Evolutionary conservation across 64 coral and sea anemone genomes (phyloP), one percentile per base, ranked within the genome.

Genomic region (Stylophora pistillata): DNA sequence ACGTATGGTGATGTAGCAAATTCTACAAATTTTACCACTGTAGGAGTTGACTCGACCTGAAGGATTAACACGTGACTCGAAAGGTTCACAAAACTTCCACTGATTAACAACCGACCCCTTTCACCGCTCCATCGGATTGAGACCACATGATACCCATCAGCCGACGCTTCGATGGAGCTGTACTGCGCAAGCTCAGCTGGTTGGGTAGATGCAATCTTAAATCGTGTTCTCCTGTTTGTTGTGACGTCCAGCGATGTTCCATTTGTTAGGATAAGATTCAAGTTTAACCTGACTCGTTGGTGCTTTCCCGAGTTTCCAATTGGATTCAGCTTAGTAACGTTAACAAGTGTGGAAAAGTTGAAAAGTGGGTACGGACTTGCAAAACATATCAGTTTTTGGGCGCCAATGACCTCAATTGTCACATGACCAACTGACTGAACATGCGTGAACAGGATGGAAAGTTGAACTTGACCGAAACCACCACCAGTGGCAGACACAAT

Each of bases 281-380:
- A 54, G 27, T 31, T 73, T 37, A 91, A 55, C 23, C 65, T 80
- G 20, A 34, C 79, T 59, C 86, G 72, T n/a, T 37, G 78, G 55
- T 86, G 55, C 55, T 52, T 56, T 28, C 58, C 80, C 0, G 89
- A 86, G 15, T 77, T 75, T 55, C 89, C 89, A 18, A 91, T 68
- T 11, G 79, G 89, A 77, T 76, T 73, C 10, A 91, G 53, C 23
- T 74, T 47, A 31, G 89, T 86, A 54, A 86, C 72, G 41, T 68
- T 37, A 30, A 55, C 31, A 53, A 53, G 55, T 56, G 23, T n/a
- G 2, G 89, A 91, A 9, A 25, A 81, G 23, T 86, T 85, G 53
- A 76, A 91, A 55, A 72, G 5, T 54, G 89, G 81, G 66, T 91
- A 30, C 16, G 89, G 89, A 91, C 41, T 69, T 9, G 89, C 89